Evolutionary conservation across 2,888 invertebrate genomes (phyloP).

Genomic region (Macrophya alboannulata): DNA sequence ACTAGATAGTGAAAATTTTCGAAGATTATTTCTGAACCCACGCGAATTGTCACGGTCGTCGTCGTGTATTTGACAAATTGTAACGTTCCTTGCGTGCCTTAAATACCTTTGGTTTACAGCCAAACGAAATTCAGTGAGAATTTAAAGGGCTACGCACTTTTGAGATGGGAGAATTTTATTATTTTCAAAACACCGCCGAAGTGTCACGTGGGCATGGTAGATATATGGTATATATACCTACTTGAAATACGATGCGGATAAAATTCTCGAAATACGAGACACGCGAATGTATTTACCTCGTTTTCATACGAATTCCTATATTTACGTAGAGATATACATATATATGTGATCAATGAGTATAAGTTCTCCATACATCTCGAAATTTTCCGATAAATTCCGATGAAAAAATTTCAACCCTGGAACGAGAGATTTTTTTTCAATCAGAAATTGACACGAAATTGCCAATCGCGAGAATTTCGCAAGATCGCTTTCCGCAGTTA

Average conservation of each 20-base stretch:
- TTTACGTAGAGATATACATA: neutral
- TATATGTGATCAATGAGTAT: neutral
- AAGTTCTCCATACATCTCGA: neutral
- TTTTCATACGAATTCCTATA: neutral
- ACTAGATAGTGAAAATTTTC: neutral
- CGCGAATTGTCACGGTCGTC: constrained; percentile 27
- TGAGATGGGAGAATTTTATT: constrained; percentile 60
- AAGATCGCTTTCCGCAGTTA: neutral
- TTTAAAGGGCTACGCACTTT: constrained; percentile 46
- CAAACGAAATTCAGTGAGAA: constrained; percentile 68
- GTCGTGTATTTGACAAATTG: constrained; percentile 60
- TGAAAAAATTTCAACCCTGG: neutral
- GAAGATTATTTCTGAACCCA: neutral
- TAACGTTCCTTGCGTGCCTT: constrained; percentile 62
- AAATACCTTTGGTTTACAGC: constrained; percentile 67
- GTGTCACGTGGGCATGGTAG: constrained; percentile 33
- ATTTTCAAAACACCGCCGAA: constrained; percentile 55
- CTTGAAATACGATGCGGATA: constrained; percentile 13
- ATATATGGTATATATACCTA: constrained; percentile 44
- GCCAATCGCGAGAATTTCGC: neutral
- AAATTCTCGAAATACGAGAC: constrained; percentile 40
- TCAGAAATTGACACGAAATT: neutral
- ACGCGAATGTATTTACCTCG: neutral
- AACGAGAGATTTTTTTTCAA: neutral
- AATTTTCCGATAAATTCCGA: neutral